A percentile compares a stretch with the other conserved stretches of the same genome.
phyloP scores from a whole-genome alignment of 2,888 invertebrate species.

The Mamestra brassicae region DNA sequence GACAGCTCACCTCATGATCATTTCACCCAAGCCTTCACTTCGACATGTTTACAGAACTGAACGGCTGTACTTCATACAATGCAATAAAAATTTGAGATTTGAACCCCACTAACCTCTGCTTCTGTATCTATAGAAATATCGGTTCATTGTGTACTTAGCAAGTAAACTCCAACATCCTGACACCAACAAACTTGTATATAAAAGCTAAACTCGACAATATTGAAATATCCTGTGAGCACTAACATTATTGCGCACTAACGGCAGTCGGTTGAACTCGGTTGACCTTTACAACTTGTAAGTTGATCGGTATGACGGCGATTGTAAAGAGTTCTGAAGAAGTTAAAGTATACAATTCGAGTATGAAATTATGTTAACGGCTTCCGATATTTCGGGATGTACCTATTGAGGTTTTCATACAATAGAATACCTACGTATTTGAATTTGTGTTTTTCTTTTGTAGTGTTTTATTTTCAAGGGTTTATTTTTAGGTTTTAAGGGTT shows the following conservation, averaged over 20 bases:
- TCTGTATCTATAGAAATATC: background rate
- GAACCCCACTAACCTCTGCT: background rate
- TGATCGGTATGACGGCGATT: background rate
- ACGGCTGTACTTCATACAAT: too few species aligned
- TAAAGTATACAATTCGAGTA: background rate
- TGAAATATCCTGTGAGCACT: slow-evolving; percentile 34
- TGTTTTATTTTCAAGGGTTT: background rate
- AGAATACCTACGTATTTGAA: background rate
- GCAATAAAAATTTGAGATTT: too few species aligned
- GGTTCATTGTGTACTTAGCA: background rate
- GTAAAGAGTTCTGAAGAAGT: slow-evolving; percentile 12
- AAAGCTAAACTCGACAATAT: slow-evolving; percentile 25
- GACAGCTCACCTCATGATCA: too few species aligned
- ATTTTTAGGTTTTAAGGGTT: background rate
- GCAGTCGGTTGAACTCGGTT: slow-evolving; percentile 28
- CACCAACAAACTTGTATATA: slow-evolving; percentile 8
- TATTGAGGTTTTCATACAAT: background rate
- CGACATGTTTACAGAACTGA: too few species aligned
- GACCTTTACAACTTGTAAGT: slow-evolving; percentile 40
- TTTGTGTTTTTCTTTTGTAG: background rate
- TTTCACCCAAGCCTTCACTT: too few species aligned
- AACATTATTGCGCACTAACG: slow-evolving; percentile 9
- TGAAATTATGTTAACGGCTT: slow-evolving; percentile 7
- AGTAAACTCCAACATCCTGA: background rate
- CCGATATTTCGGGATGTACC: background rate